Percentiles rank a stretch among this genome's conserved stretches.
phyloP scores from a whole-genome alignment of 2,797 vertebrate species.

The Siniperca undulata region DNA sequence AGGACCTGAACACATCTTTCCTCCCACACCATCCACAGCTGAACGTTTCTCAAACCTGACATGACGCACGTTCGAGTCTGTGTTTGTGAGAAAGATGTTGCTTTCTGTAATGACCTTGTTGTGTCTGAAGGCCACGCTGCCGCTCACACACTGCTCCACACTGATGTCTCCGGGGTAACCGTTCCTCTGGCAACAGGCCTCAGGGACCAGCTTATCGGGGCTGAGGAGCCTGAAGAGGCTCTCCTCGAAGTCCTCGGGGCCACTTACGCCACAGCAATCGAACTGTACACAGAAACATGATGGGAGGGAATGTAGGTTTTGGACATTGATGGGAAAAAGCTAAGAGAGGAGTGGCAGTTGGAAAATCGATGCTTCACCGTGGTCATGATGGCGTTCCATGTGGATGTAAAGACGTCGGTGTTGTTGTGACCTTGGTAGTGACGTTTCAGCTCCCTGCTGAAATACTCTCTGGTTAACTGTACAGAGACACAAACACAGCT shows the following conservation, averaged over 20 bases:
- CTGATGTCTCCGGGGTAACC: conserved; percentile 81
- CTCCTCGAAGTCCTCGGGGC: conserved; percentile 91
- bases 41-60: not conserved
- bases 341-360: not conserved
- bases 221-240: conserved; percentile 84
- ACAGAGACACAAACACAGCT: conserved; percentile 39
- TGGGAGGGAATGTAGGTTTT: not conserved
- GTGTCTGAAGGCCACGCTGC: conserved; percentile 85
- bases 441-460: conserved; percentile 91
- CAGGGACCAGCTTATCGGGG: conserved; percentile 79
- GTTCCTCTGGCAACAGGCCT: conserved; percentile 91
- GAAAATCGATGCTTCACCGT: conserved; percentile 79
- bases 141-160: conserved; percentile 87
- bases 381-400: conserved; percentile 95
- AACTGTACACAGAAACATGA: conserved; percentile 82
- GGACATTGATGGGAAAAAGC: not conserved
- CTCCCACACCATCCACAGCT: too few species aligned
- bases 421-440: conserved; percentile 91
- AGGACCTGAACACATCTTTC: too few species aligned
- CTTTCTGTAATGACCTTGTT: conserved; percentile 85
- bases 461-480: conserved; percentile 93
- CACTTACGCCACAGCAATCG: conserved; percentile 92
- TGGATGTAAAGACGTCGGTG: conserved; percentile 90
- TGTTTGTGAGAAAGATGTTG: not conserved
- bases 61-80: not conserved